Base-by-base conservation (phyloP, 2,113 vertebrate species). In the Otis tarda region DNA sequence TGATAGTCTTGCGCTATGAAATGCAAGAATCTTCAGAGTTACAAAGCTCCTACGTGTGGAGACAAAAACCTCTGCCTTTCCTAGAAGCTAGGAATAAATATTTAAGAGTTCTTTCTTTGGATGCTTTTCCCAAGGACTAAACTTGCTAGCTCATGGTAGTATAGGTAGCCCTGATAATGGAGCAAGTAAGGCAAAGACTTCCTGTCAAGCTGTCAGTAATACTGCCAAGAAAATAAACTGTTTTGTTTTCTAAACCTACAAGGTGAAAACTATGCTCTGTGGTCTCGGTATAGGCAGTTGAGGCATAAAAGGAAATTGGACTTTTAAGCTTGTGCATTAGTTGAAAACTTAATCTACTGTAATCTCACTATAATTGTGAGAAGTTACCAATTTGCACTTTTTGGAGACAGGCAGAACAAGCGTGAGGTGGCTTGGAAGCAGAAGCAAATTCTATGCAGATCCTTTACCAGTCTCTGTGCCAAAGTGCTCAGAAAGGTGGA, bases 1-100 rank as follows among this genome's bases (percentile, higher is more conserved):
- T 94, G 1, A 84, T 57, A 90, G 92, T 84, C 73, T 93, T 92
- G 4, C 0, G 1, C 49, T 22, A 23, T 59, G 61, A 95, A 92
- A 83, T 84, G 57, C n/a, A 71, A 35, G 80, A 82, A 91, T 92
- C 39, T 89, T 92, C 65, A 49, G 59, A 76, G 70, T 84, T 91
- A 47, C 41, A 78, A 78, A 90, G 64, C 69, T 91, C 10, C 47
- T 79, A 24, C 1, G 1, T 61, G 49, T 56, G 41, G 49, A 79
- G n/a, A 41, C 31, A 78, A 86, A 71, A 20, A 9, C 10, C n/a
- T 5, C 13, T 82, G 33, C 37, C 16, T 55, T 89, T 88, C 47
- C 37, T 93, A 59, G 68, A 95, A 92, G 28, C 39, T 39, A 67
- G 30, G 39, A 75, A 50, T 82, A 67, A 83, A 57, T 90, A 87